Evolutionary conservation across 2,797 vertebrate genomes (phyloP).

Genomic region (Acanthis flammea): DNA sequence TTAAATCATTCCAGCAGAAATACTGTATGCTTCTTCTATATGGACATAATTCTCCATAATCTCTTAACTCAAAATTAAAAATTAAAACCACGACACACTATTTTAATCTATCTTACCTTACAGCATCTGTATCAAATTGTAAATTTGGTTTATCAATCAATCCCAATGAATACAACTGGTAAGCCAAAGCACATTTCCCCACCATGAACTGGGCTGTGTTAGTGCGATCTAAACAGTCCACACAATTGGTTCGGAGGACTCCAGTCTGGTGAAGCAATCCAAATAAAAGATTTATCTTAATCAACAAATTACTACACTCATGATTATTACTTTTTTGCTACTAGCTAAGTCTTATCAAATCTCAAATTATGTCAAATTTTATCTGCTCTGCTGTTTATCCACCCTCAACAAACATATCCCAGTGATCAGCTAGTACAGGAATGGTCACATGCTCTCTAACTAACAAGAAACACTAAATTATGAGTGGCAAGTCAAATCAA

Average conservation of each 20-base stretch:
- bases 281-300: neutral
- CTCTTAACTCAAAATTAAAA: neutral
- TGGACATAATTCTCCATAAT: neutral
- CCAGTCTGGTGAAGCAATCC: conserved; percentile 82
- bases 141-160: conserved; percentile 95
- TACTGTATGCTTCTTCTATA: neutral
- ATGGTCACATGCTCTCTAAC: neutral
- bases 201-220: conserved; percentile 99
- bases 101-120: conserved; percentile 80
- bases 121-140: conserved; percentile 95
- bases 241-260: conserved; percentile 94
- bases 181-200: conserved; percentile 96
- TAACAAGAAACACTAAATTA: neutral
- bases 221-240: conserved; percentile 95
- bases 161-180: conserved; percentile 93
- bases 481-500: neutral
- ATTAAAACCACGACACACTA: neutral
- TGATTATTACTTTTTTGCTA: neutral
- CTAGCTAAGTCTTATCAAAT: neutral
- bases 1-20: neutral
- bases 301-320: neutral
- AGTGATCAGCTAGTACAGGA: neutral
- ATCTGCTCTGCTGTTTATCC: neutral
- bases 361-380: neutral
- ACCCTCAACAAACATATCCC: neutral